phyloP scores from a whole-genome alignment of 2,113 vertebrate genomes.

The Eidolon helvum region DNA sequence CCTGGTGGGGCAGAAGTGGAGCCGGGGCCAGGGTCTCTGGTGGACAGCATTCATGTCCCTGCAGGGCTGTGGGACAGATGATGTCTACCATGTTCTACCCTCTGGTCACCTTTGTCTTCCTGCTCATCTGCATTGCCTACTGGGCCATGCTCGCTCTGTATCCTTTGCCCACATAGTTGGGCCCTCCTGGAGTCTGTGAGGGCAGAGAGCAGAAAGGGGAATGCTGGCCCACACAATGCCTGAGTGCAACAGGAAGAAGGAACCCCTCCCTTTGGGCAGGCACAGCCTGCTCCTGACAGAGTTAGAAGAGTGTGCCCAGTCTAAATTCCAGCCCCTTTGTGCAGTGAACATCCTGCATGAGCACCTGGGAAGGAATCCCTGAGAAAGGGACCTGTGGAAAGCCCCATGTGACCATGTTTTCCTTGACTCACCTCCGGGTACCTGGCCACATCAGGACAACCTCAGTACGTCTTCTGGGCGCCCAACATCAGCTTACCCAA shows the following conservation, averaged over 20 bases:
- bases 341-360: not conserved
- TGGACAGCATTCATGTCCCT: not conserved
- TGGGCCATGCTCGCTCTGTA: conserved; percentile 92
- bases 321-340: not conserved
- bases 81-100: conserved; percentile 90
- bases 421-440: conserved; percentile 79
- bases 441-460: conserved; percentile 90
- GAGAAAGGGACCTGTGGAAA: not conserved
- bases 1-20: not conserved
- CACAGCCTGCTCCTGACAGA: not conserved
- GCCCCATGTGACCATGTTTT: not conserved
- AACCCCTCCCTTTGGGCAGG: not conserved
- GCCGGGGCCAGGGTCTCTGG: not conserved
- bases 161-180: conserved; percentile 81
- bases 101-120: conserved; percentile 89
- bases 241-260: not conserved
- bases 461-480: conserved; percentile 84
- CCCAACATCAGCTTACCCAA: conserved; percentile 63
- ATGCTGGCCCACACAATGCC: not conserved
- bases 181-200: not conserved
- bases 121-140: conserved; percentile 90
- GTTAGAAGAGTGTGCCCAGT: not conserved
- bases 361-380: not conserved
- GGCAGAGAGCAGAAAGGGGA: not conserved
- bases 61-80: conserved; percentile 90